Base-by-base conservation (phyloP, 2,888 invertebrate species). In the Rhorus exstirpatorius region DNA sequence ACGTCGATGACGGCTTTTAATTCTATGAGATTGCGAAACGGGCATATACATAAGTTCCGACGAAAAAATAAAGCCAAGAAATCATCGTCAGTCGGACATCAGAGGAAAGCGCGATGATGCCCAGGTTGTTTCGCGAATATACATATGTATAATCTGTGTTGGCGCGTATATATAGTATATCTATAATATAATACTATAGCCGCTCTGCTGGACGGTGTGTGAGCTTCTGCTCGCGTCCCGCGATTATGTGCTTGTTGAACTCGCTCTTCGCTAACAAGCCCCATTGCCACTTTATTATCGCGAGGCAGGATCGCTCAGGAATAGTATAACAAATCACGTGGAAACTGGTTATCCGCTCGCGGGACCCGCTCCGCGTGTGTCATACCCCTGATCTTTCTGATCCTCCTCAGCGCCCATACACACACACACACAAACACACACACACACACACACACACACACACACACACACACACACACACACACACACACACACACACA, bases 211-310 rank as follows among this genome's bases (percentile, higher is more conserved):
- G 31, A 4, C 10, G 38, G 10, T 49, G 63, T 71, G 60, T 55
- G 63, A 60, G 74, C 70, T 68, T 72, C 81, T 68, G 63, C 78
- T 76, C 65, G 63, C 81, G 76, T 60, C 72, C 61, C 77, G 79
- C 82, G 81, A 84, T 83, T 80, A 83, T 84, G 80, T 82, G 83
- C 88, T 86, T 86, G 87, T 86, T 87, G 83, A 89, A 89, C 88
- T 87, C 85, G 85, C 86, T 87, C 86, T n/a, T 87, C 87, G 88
- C 90, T 92, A 92, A 92, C 92, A 91, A 92, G 92, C 89, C 88
- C 91, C 91, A 91, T 92, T 92, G 92, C 92, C 91, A 92, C 92
- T 91, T 90, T 91, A 91, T 91, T 92, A 92, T 92, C 92, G 89
- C 89, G 85, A 75, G 80, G 86, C 84, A 85, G 85, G 89, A 92